phyloP scores from a whole-genome alignment of 2,113 vertebrate genomes.

The Stercorarius parasiticus region DNA sequence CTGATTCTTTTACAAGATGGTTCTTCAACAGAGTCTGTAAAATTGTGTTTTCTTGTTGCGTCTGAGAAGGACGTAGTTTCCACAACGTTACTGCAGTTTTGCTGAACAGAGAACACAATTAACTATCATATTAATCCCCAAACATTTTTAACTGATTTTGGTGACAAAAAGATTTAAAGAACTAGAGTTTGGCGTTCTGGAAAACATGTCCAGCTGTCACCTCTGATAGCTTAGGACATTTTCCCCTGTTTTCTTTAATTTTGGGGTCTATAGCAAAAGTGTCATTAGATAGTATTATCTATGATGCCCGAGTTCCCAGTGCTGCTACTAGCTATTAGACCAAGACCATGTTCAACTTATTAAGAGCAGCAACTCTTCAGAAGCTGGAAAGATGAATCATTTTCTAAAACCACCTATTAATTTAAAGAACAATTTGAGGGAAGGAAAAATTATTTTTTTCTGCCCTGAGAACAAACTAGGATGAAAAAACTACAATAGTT shows the following conservation, averaged over 20 bases:
- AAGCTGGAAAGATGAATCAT: background rate
- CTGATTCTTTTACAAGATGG: background rate
- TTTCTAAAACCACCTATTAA: background rate
- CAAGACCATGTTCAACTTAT: background rate
- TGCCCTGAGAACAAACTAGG: background rate
- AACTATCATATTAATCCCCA: background rate
- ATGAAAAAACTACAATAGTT: background rate
- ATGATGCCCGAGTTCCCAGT: background rate
- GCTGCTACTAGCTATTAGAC: background rate
- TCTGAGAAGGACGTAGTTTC: background rate
- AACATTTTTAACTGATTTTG: background rate
- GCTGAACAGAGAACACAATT: constrained; percentile 13
- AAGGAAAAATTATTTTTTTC: background rate
- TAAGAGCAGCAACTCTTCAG: background rate
- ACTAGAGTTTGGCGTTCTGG: background rate
- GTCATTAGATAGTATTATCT: background rate
- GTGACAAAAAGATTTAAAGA: background rate
- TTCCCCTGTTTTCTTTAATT: background rate
- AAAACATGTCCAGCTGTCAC: background rate
- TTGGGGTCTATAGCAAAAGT: background rate
- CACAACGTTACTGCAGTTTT: background rate
- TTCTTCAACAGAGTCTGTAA: background rate
- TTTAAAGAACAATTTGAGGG: background rate
- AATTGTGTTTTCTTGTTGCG: background rate
- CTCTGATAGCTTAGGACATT: background rate